These are phyloP conservation scores for Syrista parreyssii DNA, from an alignment of 2,888 invertebrate species.

Conservation along the genomic window DNA sequence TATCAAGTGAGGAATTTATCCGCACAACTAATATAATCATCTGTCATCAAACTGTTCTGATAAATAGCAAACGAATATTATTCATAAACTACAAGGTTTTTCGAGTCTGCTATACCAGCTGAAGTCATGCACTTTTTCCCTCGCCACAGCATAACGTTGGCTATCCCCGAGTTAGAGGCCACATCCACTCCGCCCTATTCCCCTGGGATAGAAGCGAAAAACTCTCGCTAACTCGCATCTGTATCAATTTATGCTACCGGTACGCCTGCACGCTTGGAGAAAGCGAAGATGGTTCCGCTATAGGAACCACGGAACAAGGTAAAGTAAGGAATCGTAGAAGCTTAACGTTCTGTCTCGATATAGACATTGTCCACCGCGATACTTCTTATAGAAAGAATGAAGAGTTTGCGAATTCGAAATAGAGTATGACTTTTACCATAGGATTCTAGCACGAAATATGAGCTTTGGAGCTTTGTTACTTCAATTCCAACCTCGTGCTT, in stretches of 20 bases:
- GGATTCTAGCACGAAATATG: not conserved
- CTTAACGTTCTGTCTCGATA: not conserved
- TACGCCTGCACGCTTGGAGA: not conserved
- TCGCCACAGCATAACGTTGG: not conserved
- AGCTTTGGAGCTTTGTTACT: not conserved
- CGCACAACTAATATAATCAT: not conserved
- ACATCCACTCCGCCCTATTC: constrained; percentile 21
- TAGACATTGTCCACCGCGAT: not conserved
- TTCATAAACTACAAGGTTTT: not conserved
- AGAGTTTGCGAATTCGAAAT: not conserved
- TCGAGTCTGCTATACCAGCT: not conserved
- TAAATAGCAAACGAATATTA: not conserved
- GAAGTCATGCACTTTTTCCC: not conserved
- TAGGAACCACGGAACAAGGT: not conserved
- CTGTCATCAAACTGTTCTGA: not conserved
- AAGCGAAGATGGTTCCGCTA: not conserved
- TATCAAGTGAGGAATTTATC: not conserved
- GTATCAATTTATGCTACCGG: constrained; percentile 63
- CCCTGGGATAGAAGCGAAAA: constrained; percentile 56
- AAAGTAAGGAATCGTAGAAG: not conserved
- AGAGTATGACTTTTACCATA: not conserved
- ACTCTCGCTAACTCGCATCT: constrained; percentile 64
- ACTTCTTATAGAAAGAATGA: not conserved
- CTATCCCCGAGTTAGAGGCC: not conserved
- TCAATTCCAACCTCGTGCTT: not conserved